Evolutionary conservation across 2,888 invertebrate genomes (phyloP).

Genomic region (Ischnus inquisitorius): DNA sequence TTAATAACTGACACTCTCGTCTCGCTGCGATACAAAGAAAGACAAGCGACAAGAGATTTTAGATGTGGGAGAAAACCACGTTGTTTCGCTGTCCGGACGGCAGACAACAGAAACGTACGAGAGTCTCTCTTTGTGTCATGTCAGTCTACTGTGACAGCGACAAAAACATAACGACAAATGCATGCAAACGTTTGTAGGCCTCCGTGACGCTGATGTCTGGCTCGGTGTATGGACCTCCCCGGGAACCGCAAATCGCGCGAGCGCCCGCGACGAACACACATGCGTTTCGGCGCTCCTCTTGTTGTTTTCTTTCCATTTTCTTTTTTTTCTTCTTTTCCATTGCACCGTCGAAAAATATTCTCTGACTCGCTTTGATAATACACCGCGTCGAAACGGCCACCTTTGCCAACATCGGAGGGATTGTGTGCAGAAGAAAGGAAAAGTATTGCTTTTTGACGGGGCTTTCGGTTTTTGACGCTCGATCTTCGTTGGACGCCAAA

Average conservation of each 20-base stretch:
- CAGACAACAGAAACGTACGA: slow-evolving; percentile 22
- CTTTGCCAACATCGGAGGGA: background rate
- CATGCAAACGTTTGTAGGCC: slow-evolving; percentile 48
- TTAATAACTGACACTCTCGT: background rate
- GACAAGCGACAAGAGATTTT: slow-evolving; percentile 33
- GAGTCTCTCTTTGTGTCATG: slow-evolving; percentile 48
- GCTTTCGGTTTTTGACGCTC: slow-evolving; percentile 36
- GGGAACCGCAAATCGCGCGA: slow-evolving; percentile 64
- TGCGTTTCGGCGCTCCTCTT: slow-evolving; percentile 12
- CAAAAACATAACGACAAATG: slow-evolving; percentile 49
- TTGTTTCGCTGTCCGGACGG: slow-evolving; percentile 35
- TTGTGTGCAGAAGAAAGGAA: slow-evolving; percentile 20
- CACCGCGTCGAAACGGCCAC: slow-evolving; percentile 29
- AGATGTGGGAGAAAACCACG: slow-evolving; percentile 7
- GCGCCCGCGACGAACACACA: slow-evolving; percentile 48
- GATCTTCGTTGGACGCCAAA: background rate
- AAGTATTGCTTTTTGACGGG: slow-evolving; percentile 33
- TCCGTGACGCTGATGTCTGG: slow-evolving; percentile 57
- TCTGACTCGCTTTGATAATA: slow-evolving; percentile 47
- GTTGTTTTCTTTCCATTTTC: slow-evolving; percentile 5
- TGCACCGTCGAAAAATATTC: slow-evolving; percentile 25
- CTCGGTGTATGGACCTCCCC: slow-evolving; percentile 42
- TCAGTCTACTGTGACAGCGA: slow-evolving; percentile 51
- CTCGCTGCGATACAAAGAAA: background rate
- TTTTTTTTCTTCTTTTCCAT: slow-evolving; percentile 16